Base-by-base conservation (phyloP, 2,888 invertebrate species). In the Macaria notata region DNA sequence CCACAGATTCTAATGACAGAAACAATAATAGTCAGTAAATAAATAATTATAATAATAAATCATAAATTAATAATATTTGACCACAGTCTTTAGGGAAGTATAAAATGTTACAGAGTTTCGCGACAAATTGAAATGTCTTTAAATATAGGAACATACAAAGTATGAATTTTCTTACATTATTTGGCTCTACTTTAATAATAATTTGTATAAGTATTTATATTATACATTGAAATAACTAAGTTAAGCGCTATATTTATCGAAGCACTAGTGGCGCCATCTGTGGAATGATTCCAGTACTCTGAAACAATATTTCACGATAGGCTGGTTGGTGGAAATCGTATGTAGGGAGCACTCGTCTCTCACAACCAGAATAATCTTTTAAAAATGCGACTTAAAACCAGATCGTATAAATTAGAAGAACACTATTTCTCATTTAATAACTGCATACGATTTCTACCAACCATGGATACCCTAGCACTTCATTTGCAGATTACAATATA, bases 61-160 rank as follows among this genome's bases (percentile, higher is more conserved):
- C 78, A 86, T 87, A 87, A 87, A 86, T 86, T 86, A 88, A 79
- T 78, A 81, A 84, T 80, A 86, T 79, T 76, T 80, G 85, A 85
- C 86, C 84, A 85, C 88, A 89, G 88, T 88, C 89, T 88, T 88
- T 76, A 83, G 73, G 75, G 73, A 83, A 82, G 75, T 78, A 77
- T 76, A 81, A 60, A 79, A 79, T 79, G 78, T 82, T 83, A 85
- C 73, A 75, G 72, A 69, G 70, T 73, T 70, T 71, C 77, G 73
- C 74, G 76, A 76, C 73, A 77, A 79, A 74, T 75, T 76, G 77
- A 83, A 82, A 85, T 86, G 83, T 86, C 79, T 86, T 81, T 81
- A 75, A 73, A 82, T 36, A 82, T 88, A 89, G 88, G 88, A 89
- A 88, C 88, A 85, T 81, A 75, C 78, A 72, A 79, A 73, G 76